Conservation (phyloP, 2,888 invertebrate genomes). For the Hirtodrosophila alboralis region DNA sequence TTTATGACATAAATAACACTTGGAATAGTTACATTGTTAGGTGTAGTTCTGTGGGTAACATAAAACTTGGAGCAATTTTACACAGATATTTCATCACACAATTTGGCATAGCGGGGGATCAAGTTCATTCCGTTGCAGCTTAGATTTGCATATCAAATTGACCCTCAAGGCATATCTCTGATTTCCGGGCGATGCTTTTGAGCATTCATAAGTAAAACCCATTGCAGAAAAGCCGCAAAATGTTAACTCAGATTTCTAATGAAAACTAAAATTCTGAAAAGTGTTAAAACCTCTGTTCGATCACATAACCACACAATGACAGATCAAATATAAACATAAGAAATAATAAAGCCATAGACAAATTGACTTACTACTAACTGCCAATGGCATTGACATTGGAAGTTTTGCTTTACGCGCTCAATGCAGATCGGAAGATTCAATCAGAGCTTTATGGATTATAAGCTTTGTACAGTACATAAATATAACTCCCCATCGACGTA, state of each 20-base stretch:
- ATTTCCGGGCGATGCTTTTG: constrained; percentile 64
- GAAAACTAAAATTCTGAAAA: constrained; percentile 13
- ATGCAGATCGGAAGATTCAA: constrained; percentile 53
- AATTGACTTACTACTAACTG: constrained; percentile 8
- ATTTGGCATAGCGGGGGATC: constrained; percentile 14
- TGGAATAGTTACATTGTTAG: constrained; percentile 3
- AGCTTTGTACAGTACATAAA: constrained; percentile 18
- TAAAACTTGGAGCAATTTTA: constrained; percentile 39
- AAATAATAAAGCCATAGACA: constrained; percentile 9
- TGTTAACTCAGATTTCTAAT: constrained; percentile 42
- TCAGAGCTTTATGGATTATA: constrained; percentile 32
- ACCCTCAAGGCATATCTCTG: constrained; percentile 44
- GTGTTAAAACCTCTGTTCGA: background rate
- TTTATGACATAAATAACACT: background rate
- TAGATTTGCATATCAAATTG: constrained; percentile 48
- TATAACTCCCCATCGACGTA: constrained; percentile 56
- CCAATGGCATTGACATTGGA: constrained; percentile 79
- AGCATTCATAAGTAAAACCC: constrained; percentile 41
- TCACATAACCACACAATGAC: constrained; percentile 21
- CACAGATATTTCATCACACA: constrained; percentile 59
- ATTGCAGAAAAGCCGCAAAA: constrained; percentile 57
- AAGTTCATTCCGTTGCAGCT: constrained; percentile 31
- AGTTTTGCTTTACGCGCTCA: constrained; percentile 47
- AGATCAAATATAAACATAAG: constrained; percentile 17
- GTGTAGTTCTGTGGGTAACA: constrained; percentile 8